Percentiles rank a stretch among this genome's conserved stretches.
Evolutionary conservation across 2,797 vertebrate genomes (phyloP).

Genomic region (Rhynchotus rufescens): DNA sequence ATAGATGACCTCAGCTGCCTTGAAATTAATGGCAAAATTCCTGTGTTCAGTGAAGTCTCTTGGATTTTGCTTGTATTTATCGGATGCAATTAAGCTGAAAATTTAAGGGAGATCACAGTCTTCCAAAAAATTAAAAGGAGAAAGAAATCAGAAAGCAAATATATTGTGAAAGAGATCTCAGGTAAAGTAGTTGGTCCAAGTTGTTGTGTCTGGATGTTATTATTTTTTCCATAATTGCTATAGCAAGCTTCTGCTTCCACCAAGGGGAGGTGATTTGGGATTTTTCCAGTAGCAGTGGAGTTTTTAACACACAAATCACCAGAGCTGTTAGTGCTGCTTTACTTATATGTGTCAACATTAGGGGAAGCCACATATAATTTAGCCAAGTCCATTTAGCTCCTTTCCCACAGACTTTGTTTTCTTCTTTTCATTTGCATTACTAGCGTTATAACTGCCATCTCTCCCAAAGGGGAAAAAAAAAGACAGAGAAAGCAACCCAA

Average conservation of each 20-base stretch:
- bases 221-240: slow-evolving; percentile 63
- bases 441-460: neutral
- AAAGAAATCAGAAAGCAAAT: slow-evolving; percentile 42
- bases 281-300: slow-evolving; percentile 41
- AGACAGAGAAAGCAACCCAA: neutral
- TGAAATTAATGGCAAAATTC: slow-evolving; percentile 23
- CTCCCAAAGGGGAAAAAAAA: neutral
- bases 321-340: neutral
- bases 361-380: neutral
- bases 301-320: slow-evolving; percentile 42
- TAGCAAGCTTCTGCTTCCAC: slow-evolving; percentile 53
- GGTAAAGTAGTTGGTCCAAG: slow-evolving; percentile 58
- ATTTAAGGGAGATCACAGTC: neutral
- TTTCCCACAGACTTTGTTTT: neutral
- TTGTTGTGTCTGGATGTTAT: slow-evolving; percentile 56
- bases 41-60: neutral
- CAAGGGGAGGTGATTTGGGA: slow-evolving; percentile 21
- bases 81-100: slow-evolving; percentile 15
- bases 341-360: neutral
- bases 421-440: neutral
- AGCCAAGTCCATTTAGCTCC: neutral
- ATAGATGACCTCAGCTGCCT: neutral
- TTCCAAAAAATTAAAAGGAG: slow-evolving; percentile 40
- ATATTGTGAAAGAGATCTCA: slow-evolving; percentile 42
- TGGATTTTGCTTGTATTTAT: neutral